Percentiles rank a stretch among this genome's conserved stretches.
Conservation (phyloP, 2,797 vertebrate species). For the Parotocinclus haroldoi region DNA sequence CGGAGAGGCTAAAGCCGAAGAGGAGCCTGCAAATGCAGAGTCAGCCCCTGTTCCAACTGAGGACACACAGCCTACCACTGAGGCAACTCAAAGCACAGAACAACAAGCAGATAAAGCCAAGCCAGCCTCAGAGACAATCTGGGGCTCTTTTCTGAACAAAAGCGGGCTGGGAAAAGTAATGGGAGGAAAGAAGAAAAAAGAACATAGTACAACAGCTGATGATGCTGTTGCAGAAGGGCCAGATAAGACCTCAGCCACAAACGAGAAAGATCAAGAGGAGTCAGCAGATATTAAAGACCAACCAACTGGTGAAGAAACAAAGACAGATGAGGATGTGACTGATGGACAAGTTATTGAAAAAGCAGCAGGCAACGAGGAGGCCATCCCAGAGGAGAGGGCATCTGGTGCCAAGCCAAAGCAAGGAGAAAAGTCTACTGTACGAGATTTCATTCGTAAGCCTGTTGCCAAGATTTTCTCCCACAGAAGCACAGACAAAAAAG, state of each 20-base stretch:
- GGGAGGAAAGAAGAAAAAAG: slow-evolving; percentile 74
- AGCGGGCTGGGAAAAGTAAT: slow-evolving; percentile 78
- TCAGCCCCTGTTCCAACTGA: slow-evolving; percentile 30
- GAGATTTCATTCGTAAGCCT: slow-evolving; percentile 74
- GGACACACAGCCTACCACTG: slow-evolving; percentile 53
- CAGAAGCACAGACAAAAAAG: slow-evolving; percentile 76
- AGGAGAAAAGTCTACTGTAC: slow-evolving; percentile 69
- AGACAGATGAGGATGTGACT: slow-evolving; percentile 52
- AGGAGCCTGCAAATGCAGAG: slow-evolving; percentile 55
- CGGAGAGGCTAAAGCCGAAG: slow-evolving; percentile 61
- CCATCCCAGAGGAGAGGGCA: slow-evolving; percentile 64
- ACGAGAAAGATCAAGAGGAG: slow-evolving; percentile 48
- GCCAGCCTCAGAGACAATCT: slow-evolving; percentile 62
- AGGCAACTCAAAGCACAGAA: slow-evolving; percentile 50
- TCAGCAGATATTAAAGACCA: slow-evolving; percentile 36
- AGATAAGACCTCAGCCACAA: slow-evolving; percentile 40
- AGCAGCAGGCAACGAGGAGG: slow-evolving; percentile 59
- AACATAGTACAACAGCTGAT: slow-evolving; percentile 48
- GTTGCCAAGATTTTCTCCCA: slow-evolving; percentile 78
- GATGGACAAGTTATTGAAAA: slow-evolving; percentile 63
- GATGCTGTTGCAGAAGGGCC: slow-evolving; percentile 41
- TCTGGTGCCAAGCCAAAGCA: slow-evolving; percentile 63
- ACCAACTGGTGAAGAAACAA: slow-evolving; percentile 48
- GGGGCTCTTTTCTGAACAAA: slow-evolving; percentile 78
- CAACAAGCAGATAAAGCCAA: slow-evolving; percentile 61